Evolutionary conservation across 2,113 vertebrate species (phyloP), one percentile per base, ranked within the genome.

Genomic region (Phalacrocorax pelagicus): DNA sequence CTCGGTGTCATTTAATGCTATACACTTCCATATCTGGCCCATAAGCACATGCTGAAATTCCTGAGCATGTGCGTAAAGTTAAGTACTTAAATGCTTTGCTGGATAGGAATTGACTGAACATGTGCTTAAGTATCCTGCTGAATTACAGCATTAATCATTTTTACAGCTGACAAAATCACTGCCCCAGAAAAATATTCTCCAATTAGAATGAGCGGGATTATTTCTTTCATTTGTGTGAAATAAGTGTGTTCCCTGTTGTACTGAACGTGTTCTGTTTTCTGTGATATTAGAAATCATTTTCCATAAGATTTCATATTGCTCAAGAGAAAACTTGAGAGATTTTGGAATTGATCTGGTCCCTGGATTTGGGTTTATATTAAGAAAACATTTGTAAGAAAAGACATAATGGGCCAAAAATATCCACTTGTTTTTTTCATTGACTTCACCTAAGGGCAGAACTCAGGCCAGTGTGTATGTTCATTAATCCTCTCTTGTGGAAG

Each of bases 101-200:
- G 97, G 96, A 96, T 97, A 95, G 71, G 71, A 95, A 97, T 97
- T 90, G 95, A 96, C 96, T 96, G 97, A 97, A 95, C 97, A 97
- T 97, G 97, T 97, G 97, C 95, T 95, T 97, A 97, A 97, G 96
- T 94, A 97, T 96, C 97, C 91, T 62, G 78, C 86, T 92, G 91
- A 97, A 96, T 96, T 95, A 77, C 81, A 57, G 89, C 81, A 95
- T 97, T 97, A 97, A 97, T 97, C 97, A 97, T 95, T 97, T 97
- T 97, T 97, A 97, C 94, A 95, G 89, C 97, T 94, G 91, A 95
- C 95, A 97, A 95, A 97, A 97, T 96, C 97, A 96, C 91, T 95
- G 96, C 96, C 94, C 94, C 93, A 92, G 96, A 97, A 97, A 97
- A 97, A 97, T 96, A 97, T 97, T 95, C 95, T 96, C 91, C 97